phyloP scores from a whole-genome alignment of 2,797 vertebrate genomes.

The Rhinichthys osculus region DNA sequence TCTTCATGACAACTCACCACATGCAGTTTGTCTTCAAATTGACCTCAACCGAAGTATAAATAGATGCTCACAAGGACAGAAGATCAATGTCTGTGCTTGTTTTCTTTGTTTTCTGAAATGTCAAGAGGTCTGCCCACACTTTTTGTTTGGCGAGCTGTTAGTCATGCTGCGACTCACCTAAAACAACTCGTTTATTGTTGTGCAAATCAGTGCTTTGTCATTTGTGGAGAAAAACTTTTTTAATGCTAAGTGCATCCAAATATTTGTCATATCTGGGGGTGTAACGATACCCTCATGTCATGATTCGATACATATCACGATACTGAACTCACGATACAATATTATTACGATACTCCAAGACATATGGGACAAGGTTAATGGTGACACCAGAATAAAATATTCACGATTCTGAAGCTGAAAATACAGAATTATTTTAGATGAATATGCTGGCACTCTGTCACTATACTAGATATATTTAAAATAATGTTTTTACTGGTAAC shows the following conservation, averaged over 20 bases:
- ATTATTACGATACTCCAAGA: no score
- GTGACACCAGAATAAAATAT: no score
- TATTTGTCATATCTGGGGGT: neutral
- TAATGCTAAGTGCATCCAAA: neutral
- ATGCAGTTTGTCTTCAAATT: constrained; percentile 42
- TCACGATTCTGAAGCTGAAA: no score
- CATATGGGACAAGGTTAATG: no score
- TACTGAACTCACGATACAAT: no score
- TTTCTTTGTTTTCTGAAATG: constrained; percentile 41
- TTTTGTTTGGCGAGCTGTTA: constrained; percentile 43
- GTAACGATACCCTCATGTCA: no score
- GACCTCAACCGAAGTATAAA: constrained; percentile 48
- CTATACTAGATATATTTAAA: no score
- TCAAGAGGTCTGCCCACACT: constrained; percentile 46
- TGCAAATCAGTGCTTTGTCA: constrained; percentile 28
- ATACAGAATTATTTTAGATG: no score
- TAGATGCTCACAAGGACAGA: constrained; percentile 46
- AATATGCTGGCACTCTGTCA: no score
- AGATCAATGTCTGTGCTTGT: constrained; percentile 50
- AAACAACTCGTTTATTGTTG: constrained; percentile 41
- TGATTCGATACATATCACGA: no score
- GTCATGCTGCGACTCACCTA: constrained; percentile 23
- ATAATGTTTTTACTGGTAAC: no score
- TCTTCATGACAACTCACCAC: constrained; percentile 41
- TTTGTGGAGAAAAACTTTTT: neutral